Base-by-base conservation (phyloP, 2,888 invertebrate species). In the Diaprepes abbreviatus region DNA sequence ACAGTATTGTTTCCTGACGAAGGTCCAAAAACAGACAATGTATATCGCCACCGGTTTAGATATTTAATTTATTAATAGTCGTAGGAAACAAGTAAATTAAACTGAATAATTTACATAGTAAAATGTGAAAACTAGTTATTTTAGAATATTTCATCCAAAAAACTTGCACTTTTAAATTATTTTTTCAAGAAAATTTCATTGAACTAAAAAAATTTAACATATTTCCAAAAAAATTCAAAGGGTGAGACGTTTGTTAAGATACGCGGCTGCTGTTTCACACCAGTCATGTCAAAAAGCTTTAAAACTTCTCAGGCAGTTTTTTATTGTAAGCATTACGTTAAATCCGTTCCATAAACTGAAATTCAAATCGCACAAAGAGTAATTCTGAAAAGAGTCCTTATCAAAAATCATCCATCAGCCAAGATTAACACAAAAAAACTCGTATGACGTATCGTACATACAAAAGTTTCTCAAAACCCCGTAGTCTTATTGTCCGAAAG, bases 321-420 rank as follows among this genome's bases (percentile, higher is more conserved):
- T 28, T 28, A 28, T 50, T 28, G 14, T 6, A 16, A 28, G 7
- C 28, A 50, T 50, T 50, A 12, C 28, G 48, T 28, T 65, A 58
- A 57, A 45, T 59, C 63, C 48, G 38, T 63, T 58, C 55, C 33
- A 50, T 31, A 45, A 58, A 43, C 59, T 19, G 31, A 43, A 59
- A 59, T 59, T 36, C 24, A 59, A 59, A 59, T 59, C 43, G 43
- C 3, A 36, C 59, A 40, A 40, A 43, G 31, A 63, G 21, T 38
- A 69, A 63, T 69, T 38, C 40, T 60, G 38, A 64, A 69, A 69
- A 69, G 64, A 48, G 31, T 50, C 64, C 68, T 69, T 69, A 69
- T 69, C 68, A 69, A 64, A 69, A 69, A 63, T 50, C 68, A 69
- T 69, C 68, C 68, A 69, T 69, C 68, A 69, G 64, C 45, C 16